phyloP scores from a whole-genome alignment of 2,888 invertebrate genomes.

The Agonopterix subpropinquella region DNA sequence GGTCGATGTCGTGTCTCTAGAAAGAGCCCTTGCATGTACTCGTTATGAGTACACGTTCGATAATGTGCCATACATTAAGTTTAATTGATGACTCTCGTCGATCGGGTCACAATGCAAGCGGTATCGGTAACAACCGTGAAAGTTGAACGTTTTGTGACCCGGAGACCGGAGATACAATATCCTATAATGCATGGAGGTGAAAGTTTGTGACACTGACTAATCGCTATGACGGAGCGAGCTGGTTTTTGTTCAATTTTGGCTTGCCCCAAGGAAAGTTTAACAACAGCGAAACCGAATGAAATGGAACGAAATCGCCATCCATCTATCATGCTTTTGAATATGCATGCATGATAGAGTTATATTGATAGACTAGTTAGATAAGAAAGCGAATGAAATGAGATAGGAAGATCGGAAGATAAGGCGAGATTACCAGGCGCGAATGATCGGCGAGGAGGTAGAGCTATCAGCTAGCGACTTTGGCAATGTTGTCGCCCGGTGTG shows the following conservation, averaged over 20 bases:
- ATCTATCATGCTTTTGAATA: conserved; percentile 9
- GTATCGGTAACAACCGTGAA: conserved; percentile 48
- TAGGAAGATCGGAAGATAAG: conserved; percentile 21
- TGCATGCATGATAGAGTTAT: conserved; percentile 10
- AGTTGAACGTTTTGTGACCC: conserved; percentile 40
- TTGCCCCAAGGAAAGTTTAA: conserved; percentile 11
- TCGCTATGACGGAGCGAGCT: conserved; percentile 37
- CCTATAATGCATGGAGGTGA: conserved; percentile 50
- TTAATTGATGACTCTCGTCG: conserved; percentile 27
- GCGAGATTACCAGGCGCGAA: conserved; percentile 42
- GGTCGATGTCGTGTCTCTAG: conserved; percentile 26
- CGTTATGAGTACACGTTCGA: background rate
- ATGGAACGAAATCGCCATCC: conserved; percentile 6
- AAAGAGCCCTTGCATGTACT: conserved; percentile 13
- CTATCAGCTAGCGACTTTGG: conserved; percentile 40
- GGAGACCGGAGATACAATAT: conserved; percentile 50
- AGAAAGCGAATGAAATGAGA: conserved; percentile 3
- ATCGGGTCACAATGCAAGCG: conserved; percentile 24
- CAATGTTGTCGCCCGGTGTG: conserved; percentile 55
- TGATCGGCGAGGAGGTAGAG: conserved; percentile 38
- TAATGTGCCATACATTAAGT: conserved; percentile 8
- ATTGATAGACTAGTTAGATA: conserved; percentile 14
- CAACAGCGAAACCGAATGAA: conserved; percentile 11
- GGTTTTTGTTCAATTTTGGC: conserved; percentile 30
- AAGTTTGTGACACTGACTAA: conserved; percentile 62